Evolutionary conservation across 2,797 vertebrate species (phyloP), one percentile per base, ranked within the genome.

Genomic region (Chloroceryle inda): DNA sequence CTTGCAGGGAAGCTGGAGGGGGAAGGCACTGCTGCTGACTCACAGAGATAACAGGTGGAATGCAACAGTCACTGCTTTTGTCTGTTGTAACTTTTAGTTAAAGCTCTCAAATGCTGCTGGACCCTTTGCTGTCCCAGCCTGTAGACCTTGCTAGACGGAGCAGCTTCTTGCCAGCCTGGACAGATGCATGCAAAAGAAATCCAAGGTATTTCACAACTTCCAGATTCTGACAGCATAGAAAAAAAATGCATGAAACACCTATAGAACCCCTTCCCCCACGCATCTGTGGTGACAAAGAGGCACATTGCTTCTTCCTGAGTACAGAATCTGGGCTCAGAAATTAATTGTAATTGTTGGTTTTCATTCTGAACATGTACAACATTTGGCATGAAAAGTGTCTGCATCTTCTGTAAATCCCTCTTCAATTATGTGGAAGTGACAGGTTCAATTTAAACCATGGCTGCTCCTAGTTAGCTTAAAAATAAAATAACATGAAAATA

Each of bases 21-120:
- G 64, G 76, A 56, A 83, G 80, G 89, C 83, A 80, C 74, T 6
- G 37, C 87, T 63, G 88, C 86, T 63, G 90, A 13, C 33, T 88
- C 21, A 53, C 73, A 17, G 19, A 96, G 92, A 82, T 89, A 93
- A 94, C 93, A 95, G 96, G 92, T 94, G 93, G 96, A 87, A 93
- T 62, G 91, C 89, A 90, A 68, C 53, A 77, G 69, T 35, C 16
- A 3, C 58, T 27, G 35, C 66, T 67, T 78, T 69, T 68, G 53
- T 63, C 63, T 74, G 88, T 61, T 7, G 0, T 44, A 78, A 76
- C 76, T 91, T 59, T 44, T 15, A 26, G 64, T 75, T 37, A 49
- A 8, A 58, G 56, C 75, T 61, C 87, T 44, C 37, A 17, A 35
- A 75, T 13, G 84, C 68, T 53, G 84, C 75, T 3, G 5, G 64